Base-by-base conservation (phyloP, 2,113 vertebrate species). In the Spea bombifrons region DNA sequence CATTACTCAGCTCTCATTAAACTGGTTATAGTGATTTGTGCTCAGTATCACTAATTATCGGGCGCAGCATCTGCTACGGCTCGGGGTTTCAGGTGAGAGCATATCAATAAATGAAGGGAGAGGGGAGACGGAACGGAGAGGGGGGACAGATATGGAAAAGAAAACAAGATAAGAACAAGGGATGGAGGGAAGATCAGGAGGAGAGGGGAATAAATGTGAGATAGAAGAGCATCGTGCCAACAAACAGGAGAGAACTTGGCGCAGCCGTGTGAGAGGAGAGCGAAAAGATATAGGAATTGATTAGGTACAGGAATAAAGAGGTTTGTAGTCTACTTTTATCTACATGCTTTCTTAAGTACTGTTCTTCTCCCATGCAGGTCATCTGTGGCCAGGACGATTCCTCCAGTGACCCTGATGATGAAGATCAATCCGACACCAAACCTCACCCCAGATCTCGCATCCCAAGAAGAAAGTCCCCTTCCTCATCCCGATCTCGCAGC, bases 321-420 rank as follows among this genome's bases (percentile, higher is more conserved):
- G 55, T 13, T 9, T 30, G 30, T 5, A 59, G 7, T 59, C 55
- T 13, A 12, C 8, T 59, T 59, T 30, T 30, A 30, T 30, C 7
- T 59, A 13, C 55, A 12, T 12, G 74, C 53, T 6, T 57, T 68
- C 47, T 55, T 10, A 6, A 3, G 55, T 55, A 13, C n/a, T 15
- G 9, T 45, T 16, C 53, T 48, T 44, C 50, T 59, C 7, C 15
- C 12, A n/a, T 48, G 9, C 70, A 93, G 92, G 91, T 83, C 73
- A 63, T 86, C 75, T 81, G 83, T 8, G 89, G 87, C 70, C 88
- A 88, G 9, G 88, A 88, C 1, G 85, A 86, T 0, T 44, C 73
- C 0, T 83, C 83, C 2, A 83, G 81, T 4, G 84, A 86, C 66
- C 82, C 86, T 4, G 88, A 88, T 55, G 46, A 4, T 71, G 89